phyloP scores from a whole-genome alignment of 2,888 invertebrate genomes.

The Cheilosia vernalis region DNA sequence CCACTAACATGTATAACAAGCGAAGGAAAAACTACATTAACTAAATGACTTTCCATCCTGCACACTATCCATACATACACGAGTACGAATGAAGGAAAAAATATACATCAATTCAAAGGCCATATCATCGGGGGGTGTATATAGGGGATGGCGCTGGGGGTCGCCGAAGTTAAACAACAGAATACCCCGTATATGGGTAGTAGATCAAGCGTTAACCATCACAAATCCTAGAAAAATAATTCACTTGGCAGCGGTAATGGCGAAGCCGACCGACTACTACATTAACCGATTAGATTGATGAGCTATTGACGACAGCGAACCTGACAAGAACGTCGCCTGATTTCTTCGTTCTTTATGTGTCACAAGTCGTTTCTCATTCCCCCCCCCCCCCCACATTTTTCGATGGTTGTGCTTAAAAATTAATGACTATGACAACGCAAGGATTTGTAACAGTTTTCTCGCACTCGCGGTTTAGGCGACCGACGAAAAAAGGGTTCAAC shows the following conservation, averaged over 20 bases:
- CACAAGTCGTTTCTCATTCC: neutral
- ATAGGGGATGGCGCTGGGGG: constrained; percentile 2
- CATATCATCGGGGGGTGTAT: constrained; percentile 6
- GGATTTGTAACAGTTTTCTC: constrained; percentile 13
- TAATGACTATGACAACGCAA: constrained; percentile 17
- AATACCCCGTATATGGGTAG: constrained; percentile 31
- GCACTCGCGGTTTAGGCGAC: constrained; percentile 6
- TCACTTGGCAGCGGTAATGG: neutral
- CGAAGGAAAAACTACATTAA: constrained; percentile 68
- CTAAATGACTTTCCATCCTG: constrained; percentile 73
- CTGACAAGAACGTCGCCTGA: constrained; percentile 50
- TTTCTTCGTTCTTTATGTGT: constrained; percentile 38
- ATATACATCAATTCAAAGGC: constrained; percentile 51
- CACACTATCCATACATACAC: constrained; percentile 4
- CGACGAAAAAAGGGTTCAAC: constrained; percentile 49
- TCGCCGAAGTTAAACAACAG: constrained; percentile 19
- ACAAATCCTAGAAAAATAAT: constrained; percentile 51
- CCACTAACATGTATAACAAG: constrained; percentile 35
- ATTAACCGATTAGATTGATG: constrained; percentile 72
- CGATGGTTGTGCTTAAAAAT: constrained; percentile 31
- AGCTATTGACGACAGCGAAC: constrained; percentile 60
- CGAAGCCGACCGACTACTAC: constrained; percentile 28
- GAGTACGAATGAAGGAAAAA: constrained; percentile 37
- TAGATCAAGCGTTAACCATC: constrained; percentile 72
- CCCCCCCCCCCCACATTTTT: neutral